Conservation (phyloP, 2,113 vertebrate genomes). For the Nycticryphes semicollaris region DNA sequence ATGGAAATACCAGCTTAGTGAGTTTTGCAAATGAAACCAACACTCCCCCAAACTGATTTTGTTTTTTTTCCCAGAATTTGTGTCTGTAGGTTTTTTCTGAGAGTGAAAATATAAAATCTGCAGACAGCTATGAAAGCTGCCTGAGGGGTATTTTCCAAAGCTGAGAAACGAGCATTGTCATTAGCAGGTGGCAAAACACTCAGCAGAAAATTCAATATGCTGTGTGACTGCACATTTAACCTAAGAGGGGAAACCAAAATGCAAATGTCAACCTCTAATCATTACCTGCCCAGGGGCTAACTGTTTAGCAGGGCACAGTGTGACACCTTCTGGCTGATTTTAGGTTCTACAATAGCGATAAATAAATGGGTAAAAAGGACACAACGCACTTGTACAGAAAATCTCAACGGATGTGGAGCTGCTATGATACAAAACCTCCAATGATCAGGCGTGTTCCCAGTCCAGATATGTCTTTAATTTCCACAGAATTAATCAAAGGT, state of each 20-base stretch:
- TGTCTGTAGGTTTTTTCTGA: neutral
- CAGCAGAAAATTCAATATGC: neutral
- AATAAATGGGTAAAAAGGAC: neutral
- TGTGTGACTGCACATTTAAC: neutral
- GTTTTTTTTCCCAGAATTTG: neutral
- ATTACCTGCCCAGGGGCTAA: neutral
- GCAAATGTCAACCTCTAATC: neutral
- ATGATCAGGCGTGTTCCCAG: neutral
- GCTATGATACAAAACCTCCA: neutral
- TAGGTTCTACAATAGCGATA: neutral
- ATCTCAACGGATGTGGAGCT: neutral
- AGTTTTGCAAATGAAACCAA: neutral
- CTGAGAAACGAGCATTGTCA: neutral
- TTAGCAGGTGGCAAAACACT: neutral
- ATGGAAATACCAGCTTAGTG: neutral
- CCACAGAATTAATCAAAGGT: neutral
- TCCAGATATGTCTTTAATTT: neutral
- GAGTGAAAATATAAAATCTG: neutral
- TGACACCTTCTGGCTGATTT: constrained; percentile 50
- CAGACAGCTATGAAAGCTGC: neutral
- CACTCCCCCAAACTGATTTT: neutral
- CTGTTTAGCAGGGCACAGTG: neutral
- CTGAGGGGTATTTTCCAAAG: neutral
- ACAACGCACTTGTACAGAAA: neutral
- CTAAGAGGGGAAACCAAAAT: neutral